Evolutionary conservation across 1,140 invertebrate genomes (phyloP), one percentile per base, ranked within the genome.

Genomic region (Pogonognathellus flavescens): DNA sequence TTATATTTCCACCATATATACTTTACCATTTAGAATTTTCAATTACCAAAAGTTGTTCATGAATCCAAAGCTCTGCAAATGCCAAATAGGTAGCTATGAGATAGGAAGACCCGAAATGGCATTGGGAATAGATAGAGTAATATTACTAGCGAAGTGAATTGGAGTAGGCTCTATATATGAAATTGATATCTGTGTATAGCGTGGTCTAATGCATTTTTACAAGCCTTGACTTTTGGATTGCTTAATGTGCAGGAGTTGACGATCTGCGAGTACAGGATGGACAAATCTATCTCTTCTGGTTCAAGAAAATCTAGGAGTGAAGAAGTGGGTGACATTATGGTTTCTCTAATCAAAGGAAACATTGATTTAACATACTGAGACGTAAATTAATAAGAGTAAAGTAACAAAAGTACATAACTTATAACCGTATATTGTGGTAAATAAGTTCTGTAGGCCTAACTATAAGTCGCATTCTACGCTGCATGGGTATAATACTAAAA

Each of bases 251-350:
- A 96, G 95, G 95, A 89, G 95, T 96, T 11, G 95, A 96, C 89
- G 95, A 96, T 89, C 91, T 96, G 85, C 92, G 95, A 86, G 95
- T 96, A 13, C 94, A 95, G 91, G 94, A 96, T 89, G 95, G 95
- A 8, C 95, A 96, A 89, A 94, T 95, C 89, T 96, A 95, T 90
- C 93, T 96, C 11, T 97, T 96, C 91, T 97, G 96, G 96, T 97
- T 96, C 91, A 96, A 96, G 91, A 96, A 96, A 91, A 92, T 97
- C 90, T 97, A 95, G 62, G 31, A 62, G 70, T 5, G 95, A 89
- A 60, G 25, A 14, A 49, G 49, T 41, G 31, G 18, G n/a, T 13
- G 18, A 55, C 9, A 80, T 16, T 25, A 20, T 20, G 22, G 22
- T 50, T 14, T 31, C 41, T 50, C 70, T 16, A 41, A 22, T 70